Conservation (phyloP, 1,140 invertebrate species). For the Magallana ariakensis region DNA sequence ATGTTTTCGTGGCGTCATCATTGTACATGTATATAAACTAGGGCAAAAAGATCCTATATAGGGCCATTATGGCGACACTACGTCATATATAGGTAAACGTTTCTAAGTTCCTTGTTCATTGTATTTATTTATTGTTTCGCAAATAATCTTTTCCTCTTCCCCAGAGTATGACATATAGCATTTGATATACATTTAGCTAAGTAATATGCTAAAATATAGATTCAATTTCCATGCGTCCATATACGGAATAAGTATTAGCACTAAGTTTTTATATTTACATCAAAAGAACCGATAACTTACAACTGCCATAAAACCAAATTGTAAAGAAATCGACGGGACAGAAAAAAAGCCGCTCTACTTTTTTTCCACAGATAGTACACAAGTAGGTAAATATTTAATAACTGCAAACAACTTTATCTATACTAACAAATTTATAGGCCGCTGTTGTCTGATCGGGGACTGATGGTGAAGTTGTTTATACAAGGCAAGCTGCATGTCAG, state of each 20-base stretch:
- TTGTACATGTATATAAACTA: no score
- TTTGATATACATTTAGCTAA: no score
- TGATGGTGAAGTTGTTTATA: not conserved
- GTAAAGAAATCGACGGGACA: not conserved
- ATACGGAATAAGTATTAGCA: not conserved
- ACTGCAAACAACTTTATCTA: slow-evolving; percentile 23
- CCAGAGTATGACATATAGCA: no score
- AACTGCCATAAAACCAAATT: not conserved
- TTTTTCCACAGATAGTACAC: slow-evolving; percentile 21
- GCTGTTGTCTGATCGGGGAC: not conserved
- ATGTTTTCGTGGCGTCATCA: no score
- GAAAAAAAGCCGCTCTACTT: not conserved
- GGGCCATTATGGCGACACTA: no score
- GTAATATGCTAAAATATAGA: no score
- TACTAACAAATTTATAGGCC: slow-evolving; percentile 8
- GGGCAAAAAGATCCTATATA: no score
- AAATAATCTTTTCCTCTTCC: no score
- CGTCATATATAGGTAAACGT: no score
- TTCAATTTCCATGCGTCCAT: no score
- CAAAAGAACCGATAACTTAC: not conserved
- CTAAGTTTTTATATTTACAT: not conserved
- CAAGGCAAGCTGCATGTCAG: not conserved
- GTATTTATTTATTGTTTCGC: no score
- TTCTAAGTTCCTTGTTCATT: no score
- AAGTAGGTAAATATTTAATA: slow-evolving; percentile 32